Conservation (phyloP, 2,888 invertebrate genomes). For the Lucinisca nassula region DNA sequence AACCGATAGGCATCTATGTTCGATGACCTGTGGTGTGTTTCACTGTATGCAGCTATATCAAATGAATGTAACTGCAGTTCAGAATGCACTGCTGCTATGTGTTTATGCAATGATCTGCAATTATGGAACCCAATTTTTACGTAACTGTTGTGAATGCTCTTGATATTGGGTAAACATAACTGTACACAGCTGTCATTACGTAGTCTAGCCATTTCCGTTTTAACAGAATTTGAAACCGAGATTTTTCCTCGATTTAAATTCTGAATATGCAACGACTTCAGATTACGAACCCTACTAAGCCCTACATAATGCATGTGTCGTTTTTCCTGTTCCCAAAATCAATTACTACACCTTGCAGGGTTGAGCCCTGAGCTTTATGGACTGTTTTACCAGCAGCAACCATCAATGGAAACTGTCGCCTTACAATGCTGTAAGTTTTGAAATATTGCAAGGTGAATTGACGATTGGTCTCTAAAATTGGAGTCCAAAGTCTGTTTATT, state of each 20-base stretch:
- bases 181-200: slow-evolving; percentile 5
- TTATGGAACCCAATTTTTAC: slow-evolving; percentile 51
- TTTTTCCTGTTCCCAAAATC: slow-evolving; percentile 57
- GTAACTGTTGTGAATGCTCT: neutral
- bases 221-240: slow-evolving; percentile 30
- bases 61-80: slow-evolving; percentile 31
- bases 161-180: slow-evolving; percentile 1
- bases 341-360: slow-evolving; percentile 57
- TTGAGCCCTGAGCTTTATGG: slow-evolving; percentile 68
- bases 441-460: slow-evolving; percentile 32
- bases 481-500: slow-evolving; percentile 17
- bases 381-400: slow-evolving; percentile 66
- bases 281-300: slow-evolving; percentile 56
- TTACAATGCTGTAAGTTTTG: slow-evolving; percentile 36
- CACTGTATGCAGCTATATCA: slow-evolving; percentile 52
- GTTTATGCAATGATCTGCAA: slow-evolving; percentile 51
- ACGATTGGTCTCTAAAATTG: slow-evolving; percentile 36
- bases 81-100: slow-evolving; percentile 44
- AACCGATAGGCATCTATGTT: neutral
- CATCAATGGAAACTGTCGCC: slow-evolving; percentile 62
- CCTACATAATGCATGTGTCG: slow-evolving; percentile 70
- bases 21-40: slow-evolving; percentile 27
- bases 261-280: slow-evolving; percentile 45
- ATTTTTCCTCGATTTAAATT: slow-evolving; percentile 55
- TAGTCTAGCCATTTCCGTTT: slow-evolving; percentile 53